phyloP scores from a whole-genome alignment of 2,888 invertebrate genomes.

The Acleris cristana region DNA sequence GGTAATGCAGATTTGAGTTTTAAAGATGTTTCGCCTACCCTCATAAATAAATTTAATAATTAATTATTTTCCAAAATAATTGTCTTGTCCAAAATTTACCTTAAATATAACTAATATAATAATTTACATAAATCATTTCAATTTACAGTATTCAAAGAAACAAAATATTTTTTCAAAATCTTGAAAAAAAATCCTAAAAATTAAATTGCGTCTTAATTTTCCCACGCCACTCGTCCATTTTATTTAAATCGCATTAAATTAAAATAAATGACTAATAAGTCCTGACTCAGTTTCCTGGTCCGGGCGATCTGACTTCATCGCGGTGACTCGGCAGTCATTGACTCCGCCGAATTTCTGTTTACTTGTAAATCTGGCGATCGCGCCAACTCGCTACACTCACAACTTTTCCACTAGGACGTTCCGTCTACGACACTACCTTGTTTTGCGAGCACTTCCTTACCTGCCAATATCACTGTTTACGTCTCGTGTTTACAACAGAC shows the following conservation, averaged over 20 bases:
- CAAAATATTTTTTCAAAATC: background rate
- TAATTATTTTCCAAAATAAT: background rate
- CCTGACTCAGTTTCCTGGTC: conserved; percentile 36
- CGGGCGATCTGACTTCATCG: conserved; percentile 29
- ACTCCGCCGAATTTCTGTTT: conserved; percentile 33
- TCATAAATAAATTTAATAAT: background rate
- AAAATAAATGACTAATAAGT: conserved; percentile 29
- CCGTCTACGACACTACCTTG: conserved; percentile 13
- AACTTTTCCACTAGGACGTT: conserved; percentile 21
- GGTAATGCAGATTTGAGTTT: background rate
- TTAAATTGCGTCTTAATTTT: background rate
- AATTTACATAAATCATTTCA: background rate
- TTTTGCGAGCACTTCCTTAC: conserved; percentile 20
- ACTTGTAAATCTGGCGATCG: conserved; percentile 6
- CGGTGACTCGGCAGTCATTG: conserved; percentile 23
- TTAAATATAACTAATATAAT: background rate
- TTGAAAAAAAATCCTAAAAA: background rate
- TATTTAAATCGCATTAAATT: conserved; percentile 12
- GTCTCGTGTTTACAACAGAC: conserved; percentile 29
- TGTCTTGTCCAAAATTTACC: background rate
- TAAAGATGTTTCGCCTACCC: conserved; percentile 5
- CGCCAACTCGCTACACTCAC: conserved; percentile 22
- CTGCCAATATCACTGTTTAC: conserved; percentile 49
- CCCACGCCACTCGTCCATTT: conserved; percentile 10
- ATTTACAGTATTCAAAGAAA: background rate